These are phyloP conservation scores for Lepisosteus osseus DNA, from an alignment of 2,113 vertebrate genomes.

Conservation along the genomic window DNA sequence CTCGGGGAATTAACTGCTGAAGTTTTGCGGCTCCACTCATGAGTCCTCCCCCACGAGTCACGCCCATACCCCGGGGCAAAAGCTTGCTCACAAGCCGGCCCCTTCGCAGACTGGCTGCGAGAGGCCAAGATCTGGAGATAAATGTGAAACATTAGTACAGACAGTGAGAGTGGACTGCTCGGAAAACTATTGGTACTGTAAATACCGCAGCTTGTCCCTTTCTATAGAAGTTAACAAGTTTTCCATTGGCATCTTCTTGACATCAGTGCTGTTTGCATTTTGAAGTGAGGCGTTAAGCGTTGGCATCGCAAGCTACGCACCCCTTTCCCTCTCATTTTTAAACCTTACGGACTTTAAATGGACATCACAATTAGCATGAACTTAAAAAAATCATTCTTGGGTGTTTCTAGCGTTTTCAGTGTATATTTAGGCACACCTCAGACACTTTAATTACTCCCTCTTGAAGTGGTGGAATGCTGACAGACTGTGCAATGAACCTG, in stretches of 20 bases:
- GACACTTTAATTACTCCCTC: conserved; percentile 5
- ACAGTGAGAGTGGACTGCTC: neutral
- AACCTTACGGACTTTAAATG: conserved; percentile 3
- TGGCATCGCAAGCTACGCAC: neutral
- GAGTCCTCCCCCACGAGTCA: conserved; percentile 55
- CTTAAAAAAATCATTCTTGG: neutral
- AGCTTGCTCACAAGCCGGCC: conserved; percentile 5
- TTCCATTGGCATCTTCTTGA: neutral
- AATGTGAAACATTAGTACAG: conserved; percentile 13
- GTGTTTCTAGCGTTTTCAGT: conserved; percentile 2
- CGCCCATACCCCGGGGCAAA: conserved; percentile 48
- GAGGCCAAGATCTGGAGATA: conserved; percentile 16
- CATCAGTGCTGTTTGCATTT: neutral
- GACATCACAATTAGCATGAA: conserved; percentile 5
- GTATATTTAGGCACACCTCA: conserved; percentile 22
- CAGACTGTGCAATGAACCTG: conserved; percentile 5
- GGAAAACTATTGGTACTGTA: neutral
- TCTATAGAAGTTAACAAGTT: conserved; percentile 7
- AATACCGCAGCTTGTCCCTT: neutral
- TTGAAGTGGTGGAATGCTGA: conserved; percentile 20
- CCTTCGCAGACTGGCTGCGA: conserved; percentile 27
- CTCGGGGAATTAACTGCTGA: conserved; percentile 76
- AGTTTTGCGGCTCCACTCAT: conserved; percentile 74
- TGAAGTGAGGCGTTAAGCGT: neutral
- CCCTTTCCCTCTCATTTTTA: neutral